phyloP scores from a whole-genome alignment of 2,888 invertebrate genomes.

The Standfussiana lucernea region DNA sequence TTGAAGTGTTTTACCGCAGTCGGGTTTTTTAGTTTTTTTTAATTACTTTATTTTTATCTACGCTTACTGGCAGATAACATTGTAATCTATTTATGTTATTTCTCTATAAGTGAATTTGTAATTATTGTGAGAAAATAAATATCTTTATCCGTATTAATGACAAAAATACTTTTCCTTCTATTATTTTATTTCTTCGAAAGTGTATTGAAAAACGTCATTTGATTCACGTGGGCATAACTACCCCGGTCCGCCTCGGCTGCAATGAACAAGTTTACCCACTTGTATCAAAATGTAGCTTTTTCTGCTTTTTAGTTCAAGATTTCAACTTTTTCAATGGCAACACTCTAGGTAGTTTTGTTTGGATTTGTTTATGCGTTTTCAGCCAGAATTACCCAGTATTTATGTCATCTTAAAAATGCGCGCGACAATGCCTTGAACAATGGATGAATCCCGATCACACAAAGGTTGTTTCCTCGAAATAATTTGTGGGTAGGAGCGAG shows the following conservation, averaged over 20 bases:
- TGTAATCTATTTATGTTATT: too few relatives aligned
- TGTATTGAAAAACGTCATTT: neutral
- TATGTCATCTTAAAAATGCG: conserved; percentile 26
- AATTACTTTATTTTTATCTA: too few relatives aligned
- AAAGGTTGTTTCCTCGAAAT: conserved; percentile 5
- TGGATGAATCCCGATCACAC: conserved; percentile 20
- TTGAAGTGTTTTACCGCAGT: too few relatives aligned
- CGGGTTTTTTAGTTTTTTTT: too few relatives aligned
- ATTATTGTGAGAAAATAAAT: too few relatives aligned
- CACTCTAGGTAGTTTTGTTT: conserved; percentile 23
- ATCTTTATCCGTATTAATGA: too few relatives aligned
- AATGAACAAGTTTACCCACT: neutral
- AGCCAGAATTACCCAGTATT: neutral
- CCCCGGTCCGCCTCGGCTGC: neutral
- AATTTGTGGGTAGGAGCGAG: neutral
- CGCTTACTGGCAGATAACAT: too few relatives aligned
- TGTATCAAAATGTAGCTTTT: neutral
- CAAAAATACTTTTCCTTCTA: too few relatives aligned
- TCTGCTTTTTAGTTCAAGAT: neutral
- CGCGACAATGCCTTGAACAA: conserved; percentile 23
- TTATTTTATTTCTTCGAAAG: too few relatives aligned
- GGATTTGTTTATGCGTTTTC: conserved; percentile 16
- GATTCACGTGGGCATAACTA: neutral
- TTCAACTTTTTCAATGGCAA: conserved; percentile 27
- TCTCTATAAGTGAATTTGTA: too few relatives aligned